Base-by-base conservation (phyloP, 2,888 invertebrate genomes). In the Serrognathus titanus region DNA sequence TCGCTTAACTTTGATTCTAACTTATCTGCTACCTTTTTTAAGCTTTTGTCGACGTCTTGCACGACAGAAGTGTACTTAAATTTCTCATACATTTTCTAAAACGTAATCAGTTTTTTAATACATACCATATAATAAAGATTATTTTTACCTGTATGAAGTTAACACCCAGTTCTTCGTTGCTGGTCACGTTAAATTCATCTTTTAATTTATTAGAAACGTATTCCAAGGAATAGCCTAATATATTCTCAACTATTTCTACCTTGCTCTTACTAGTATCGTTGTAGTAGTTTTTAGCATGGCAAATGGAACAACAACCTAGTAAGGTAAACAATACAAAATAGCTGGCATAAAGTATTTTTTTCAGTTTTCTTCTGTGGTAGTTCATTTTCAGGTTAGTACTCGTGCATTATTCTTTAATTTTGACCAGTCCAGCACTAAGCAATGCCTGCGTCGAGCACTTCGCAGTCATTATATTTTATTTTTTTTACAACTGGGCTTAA, bases 121-220 rank as follows among this genome's bases (percentile, higher is more conserved):
- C 7, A 37, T 35, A 51, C 13, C 35, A 35, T 6, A 9, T 35
- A 51, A 38, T 35, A 10, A 11, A 24, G 4, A 36, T 45, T 53
- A 45, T 11, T 11, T 59, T 62, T 71, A 77, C 77, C 65, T 71
- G 64, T 63, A 75, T 70, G 49, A 72, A 71, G 38, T 70, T 66
- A 51, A 74, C 67, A 31, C 74, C 74, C 48, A 77, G 57, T 61
- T 77, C 76, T 59, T 75, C 73, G 63, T 70, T 70, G 60, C 71
- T 73, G 38, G 74, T 64, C 13, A 61, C 63, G 40, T 64, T 68
- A 39, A 77, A 66, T 61, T 73, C 72, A 11, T 66, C 56, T 54
- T 68, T 66, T 38, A 76, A 64, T 55, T 73, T 56, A 3, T 37
- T 51, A 5, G 69, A 65, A 38, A 69, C 60, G 55, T 65, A 62